These are phyloP conservation scores for Ceratina australensis DNA, from an alignment of 1,140 invertebrate species.

Conservation along the genomic window DNA sequence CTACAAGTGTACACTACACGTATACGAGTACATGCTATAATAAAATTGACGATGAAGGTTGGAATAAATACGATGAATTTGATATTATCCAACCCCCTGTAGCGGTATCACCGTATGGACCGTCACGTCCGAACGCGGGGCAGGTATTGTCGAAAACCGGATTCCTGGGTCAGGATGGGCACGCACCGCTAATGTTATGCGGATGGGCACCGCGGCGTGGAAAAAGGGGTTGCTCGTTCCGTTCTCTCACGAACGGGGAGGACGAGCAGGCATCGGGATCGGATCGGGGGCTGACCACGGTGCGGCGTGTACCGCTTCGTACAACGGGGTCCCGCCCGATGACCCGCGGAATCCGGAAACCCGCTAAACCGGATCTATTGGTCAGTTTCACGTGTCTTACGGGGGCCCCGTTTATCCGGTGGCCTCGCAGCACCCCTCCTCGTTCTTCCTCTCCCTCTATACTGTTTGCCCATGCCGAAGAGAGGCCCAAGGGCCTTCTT, in stretches of 20 bases:
- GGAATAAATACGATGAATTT: too few species aligned
- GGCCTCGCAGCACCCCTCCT: conserved; percentile 8
- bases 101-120: neutral
- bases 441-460: conserved; percentile 11
- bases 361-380: conserved; percentile 80
- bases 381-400: conserved; percentile 76
- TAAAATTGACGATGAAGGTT: too few species aligned
- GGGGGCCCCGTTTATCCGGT: conserved; percentile 33
- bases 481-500: conserved; percentile 38
- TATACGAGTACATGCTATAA: too few species aligned
- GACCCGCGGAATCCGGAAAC: conserved; percentile 79
- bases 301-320: conserved; percentile 40
- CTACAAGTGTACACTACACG: too few species aligned
- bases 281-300: conserved; percentile 44
- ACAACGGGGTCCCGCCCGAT: conserved; percentile 58
- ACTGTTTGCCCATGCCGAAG: conserved; percentile 32
- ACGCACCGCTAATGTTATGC: conserved; percentile 61
- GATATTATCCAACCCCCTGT: neutral
- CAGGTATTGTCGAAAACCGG: conserved; percentile 62
- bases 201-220: conserved; percentile 55
- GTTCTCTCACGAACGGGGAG: conserved; percentile 30
- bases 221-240: conserved; percentile 55
- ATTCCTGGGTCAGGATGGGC: conserved; percentile 41
- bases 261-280: conserved; percentile 13
- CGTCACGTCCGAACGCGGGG: conserved; percentile 32